Evolutionary conservation across 1,140 invertebrate genomes (phyloP).

Genomic region (Ptiloglossa arizonensis): DNA sequence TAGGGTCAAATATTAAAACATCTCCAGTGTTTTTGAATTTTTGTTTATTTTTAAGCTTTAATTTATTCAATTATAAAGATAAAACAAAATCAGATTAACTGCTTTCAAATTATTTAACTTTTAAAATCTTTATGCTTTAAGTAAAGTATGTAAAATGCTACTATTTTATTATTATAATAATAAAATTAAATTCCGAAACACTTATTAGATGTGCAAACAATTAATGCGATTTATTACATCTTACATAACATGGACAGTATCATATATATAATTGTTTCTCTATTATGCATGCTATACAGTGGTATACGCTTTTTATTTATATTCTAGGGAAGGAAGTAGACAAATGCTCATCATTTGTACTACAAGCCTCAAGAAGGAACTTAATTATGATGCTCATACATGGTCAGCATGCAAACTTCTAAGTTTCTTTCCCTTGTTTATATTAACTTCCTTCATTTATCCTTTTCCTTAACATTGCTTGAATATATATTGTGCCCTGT

Average conservation of each 20-base stretch:
- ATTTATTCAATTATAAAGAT: background rate
- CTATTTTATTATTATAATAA: background rate
- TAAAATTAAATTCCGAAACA: constrained; percentile 11
- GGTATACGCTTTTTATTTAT: constrained; percentile 75
- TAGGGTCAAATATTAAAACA: constrained; percentile 23
- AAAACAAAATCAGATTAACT: background rate
- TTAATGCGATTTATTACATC: constrained; percentile 22
- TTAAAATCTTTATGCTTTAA: background rate
- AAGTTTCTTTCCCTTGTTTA: constrained; percentile 45
- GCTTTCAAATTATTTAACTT: background rate
- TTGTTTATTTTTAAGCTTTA: background rate
- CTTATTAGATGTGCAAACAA: constrained; percentile 5
- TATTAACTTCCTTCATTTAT: constrained; percentile 15
- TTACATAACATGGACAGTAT: constrained; percentile 27
- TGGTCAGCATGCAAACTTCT: constrained; percentile 77
- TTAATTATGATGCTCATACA: constrained; percentile 69
- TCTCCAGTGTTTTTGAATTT: constrained; percentile 7
- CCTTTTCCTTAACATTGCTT: constrained; percentile 24
- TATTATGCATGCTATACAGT: constrained; percentile 68
- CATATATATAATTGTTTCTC: constrained; percentile 32
- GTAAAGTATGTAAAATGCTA: background rate
- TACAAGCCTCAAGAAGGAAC: constrained; percentile 69
- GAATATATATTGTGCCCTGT: background rate
- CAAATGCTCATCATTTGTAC: constrained; percentile 74
- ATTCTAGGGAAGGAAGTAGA: constrained; percentile 81